phyloP scores from a whole-genome alignment of 1,140 invertebrate genomes.

The Arion vulgaris region DNA sequence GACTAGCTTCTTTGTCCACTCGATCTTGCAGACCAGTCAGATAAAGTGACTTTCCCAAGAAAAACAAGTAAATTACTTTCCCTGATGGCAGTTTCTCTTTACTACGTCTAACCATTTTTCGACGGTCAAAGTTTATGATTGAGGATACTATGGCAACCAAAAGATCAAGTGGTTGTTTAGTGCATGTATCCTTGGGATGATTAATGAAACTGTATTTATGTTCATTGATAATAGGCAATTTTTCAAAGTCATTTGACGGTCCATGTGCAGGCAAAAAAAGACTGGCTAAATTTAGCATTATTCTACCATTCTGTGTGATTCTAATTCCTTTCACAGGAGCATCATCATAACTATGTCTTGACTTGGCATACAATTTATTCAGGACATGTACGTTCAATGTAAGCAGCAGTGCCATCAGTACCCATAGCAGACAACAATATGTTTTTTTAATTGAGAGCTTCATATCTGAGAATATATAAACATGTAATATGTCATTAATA shows the following conservation, averaged over 20 bases:
- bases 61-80: not conserved
- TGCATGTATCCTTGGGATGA: not conserved
- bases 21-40: slow-evolving; percentile 53
- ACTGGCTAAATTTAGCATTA: slow-evolving; percentile 5
- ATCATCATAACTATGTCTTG: not conserved
- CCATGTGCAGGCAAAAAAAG: not conserved
- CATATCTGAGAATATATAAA: not conserved
- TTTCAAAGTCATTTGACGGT: not conserved
- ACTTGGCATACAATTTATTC: not conserved
- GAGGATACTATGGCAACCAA: slow-evolving; percentile 8
- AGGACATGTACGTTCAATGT: not conserved
- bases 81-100: too few species aligned
- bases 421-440: not conserved
- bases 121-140: not conserved
- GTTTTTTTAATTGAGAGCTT: not conserved
- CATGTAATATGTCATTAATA: too few species aligned
- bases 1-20: slow-evolving; percentile 75
- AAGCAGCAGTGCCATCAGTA: not conserved
- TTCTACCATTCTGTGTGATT: not conserved
- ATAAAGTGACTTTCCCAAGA: not conserved
- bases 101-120: not conserved
- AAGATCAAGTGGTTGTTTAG: not conserved
- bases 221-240: slow-evolving; percentile 7
- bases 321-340: slow-evolving; percentile 20
- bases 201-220: slow-evolving; percentile 14